phyloP scores from a whole-genome alignment of 2,113 vertebrate genomes.

The Xyrauchen texanus region DNA sequence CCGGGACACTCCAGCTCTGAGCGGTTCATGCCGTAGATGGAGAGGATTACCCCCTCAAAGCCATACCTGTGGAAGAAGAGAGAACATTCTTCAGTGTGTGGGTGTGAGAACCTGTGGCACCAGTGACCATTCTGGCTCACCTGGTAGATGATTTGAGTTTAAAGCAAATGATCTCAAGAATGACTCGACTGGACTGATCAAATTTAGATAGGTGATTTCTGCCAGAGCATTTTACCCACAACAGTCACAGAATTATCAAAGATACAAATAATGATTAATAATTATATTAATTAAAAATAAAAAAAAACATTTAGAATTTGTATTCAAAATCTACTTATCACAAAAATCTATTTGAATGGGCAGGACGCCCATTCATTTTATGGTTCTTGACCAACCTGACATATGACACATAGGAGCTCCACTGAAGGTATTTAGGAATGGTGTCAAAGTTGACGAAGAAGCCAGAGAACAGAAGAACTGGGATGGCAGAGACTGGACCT shows the following conservation, averaged over 20 bases:
- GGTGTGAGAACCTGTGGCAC: neutral
- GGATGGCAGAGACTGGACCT: constrained; percentile 93
- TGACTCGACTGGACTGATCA: too few species aligned
- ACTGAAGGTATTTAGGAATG: constrained; percentile 96
- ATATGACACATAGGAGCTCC: constrained; percentile 97
- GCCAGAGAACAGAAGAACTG: constrained; percentile 95
- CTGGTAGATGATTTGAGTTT: too few species aligned
- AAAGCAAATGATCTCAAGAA: too few species aligned
- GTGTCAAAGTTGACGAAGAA: constrained; percentile 99
- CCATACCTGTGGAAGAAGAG: constrained; percentile 80
- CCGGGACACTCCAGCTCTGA: constrained; percentile 85
- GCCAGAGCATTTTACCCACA: too few species aligned
- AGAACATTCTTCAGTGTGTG: neutral
- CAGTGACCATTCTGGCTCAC: too few species aligned
- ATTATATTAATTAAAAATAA: too few species aligned
- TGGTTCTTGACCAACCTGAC: constrained; percentile 82
- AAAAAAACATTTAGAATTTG: too few species aligned
- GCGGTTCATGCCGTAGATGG: constrained; percentile 96
- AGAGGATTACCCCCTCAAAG: constrained; percentile 94
- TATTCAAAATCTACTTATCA: too few species aligned
- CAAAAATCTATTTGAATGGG: too few species aligned
- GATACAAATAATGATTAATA: too few species aligned
- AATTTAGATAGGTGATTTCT: too few species aligned
- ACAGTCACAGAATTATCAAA: too few species aligned
- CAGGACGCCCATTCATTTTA: neutral